Evolutionary conservation across 2,797 vertebrate genomes (phyloP).

Genomic region (Enteromius viviparus): DNA sequence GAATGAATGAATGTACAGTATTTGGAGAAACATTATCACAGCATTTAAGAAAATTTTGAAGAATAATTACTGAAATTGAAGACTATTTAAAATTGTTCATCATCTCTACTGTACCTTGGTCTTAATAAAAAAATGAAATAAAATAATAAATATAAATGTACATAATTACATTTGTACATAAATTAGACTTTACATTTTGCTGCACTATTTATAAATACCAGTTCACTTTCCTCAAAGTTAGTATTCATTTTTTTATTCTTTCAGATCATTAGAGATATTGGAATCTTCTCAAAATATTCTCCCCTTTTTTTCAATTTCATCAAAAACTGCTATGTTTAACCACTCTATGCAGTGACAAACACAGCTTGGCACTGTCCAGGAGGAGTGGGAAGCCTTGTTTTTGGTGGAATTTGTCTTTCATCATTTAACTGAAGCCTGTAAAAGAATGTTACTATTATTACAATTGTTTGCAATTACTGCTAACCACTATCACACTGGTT

Average conservation of each 20-base stretch:
- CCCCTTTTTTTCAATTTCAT: background rate
- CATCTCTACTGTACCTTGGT: background rate
- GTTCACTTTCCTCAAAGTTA: background rate
- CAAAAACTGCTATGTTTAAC: background rate
- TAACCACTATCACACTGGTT: background rate
- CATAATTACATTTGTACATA: background rate
- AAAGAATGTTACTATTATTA: background rate
- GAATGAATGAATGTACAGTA: background rate
- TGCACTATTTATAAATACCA: background rate
- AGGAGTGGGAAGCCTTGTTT: background rate
- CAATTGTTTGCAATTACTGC: background rate
- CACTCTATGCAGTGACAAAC: background rate
- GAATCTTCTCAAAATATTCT: background rate
- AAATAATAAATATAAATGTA: no score
- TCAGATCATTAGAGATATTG: background rate
- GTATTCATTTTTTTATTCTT: background rate
- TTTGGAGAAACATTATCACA: background rate
- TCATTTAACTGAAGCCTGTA: background rate
- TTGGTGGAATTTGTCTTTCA: background rate
- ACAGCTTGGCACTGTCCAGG: background rate
- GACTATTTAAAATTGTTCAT: background rate
- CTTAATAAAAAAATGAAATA: background rate
- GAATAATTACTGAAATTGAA: background rate
- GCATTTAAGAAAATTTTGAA: background rate
- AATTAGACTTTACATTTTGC: background rate